Base-by-base conservation (phyloP, 2,113 vertebrate genomes). In the Amphilophus citrinellus region DNA sequence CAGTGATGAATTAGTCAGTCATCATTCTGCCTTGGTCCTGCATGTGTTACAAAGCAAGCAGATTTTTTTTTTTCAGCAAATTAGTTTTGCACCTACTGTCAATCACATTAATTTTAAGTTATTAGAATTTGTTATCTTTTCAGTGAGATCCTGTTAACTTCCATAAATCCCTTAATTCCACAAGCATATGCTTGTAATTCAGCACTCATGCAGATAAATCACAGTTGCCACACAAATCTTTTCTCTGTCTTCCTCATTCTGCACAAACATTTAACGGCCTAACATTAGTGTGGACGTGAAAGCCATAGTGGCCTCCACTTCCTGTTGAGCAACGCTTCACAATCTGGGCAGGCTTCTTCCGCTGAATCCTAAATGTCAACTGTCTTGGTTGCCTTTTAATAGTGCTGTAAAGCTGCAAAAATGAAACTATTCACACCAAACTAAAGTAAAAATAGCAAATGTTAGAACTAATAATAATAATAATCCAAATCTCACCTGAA, bases 401-500 rank as follows among this genome's bases (percentile, higher is more conserved):
- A 10, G 18, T 63, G 17, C 13, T 22, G 3, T n/a, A 2, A 83
- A 79, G 1, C 47, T 76, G 14, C 7, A 17, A 66, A 77, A 65
- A 22, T 17, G 10, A 0, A 30, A 32, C 7, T 18, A 27, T 61
- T 57, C 75, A 53, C 68, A 13, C 27, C 4, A 62, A 79, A 82
- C 20, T 0, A 58, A 24, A 75, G 18, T 10, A 27, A 79, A 58
- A 80, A 71, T 68, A 84, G 27, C 0, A 27, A 15, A 61, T 2
- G 4, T 60, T 17, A 39, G 32, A 79, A 59, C 7, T 37, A 79
- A 80, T 24, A 77, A 32, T 17, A 50, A 35, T 30, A 76, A 83
- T 4, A 77, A 8, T 50, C 11, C 57, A 68, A 78, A 20, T 83
- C 93, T 95, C 84, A 95, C 95, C 93, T 82, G 89, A 62, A 82